Evolutionary conservation across 53 echinoderm and acorn worm species (phyloP), one percentile per base, ranked within the genome.

Genomic region (Apostichopus leukothele): DNA sequence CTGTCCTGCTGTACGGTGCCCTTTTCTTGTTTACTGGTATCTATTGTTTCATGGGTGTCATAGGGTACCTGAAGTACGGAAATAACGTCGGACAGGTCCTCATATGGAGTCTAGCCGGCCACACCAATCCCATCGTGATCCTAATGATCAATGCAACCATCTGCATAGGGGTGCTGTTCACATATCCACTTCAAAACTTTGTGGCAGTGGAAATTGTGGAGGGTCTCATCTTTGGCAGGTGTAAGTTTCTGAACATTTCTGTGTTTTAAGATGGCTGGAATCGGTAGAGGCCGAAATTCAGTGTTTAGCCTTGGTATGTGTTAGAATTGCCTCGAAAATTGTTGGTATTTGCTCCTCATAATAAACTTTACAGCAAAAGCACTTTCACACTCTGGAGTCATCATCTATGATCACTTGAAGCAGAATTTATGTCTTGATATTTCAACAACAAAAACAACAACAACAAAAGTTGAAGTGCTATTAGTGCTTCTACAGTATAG

Each of bases 31-130:
- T 97, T 84, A 94, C 95, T 50, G 59, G 86, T 51, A 89, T 97
- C 60, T 86, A 95, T 74, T 92, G 91, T 52, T 91, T 92, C 83
- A 78, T 97, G 86, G 98, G 98, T 54, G 88, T 95, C 51, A 55
- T 97, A 39, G 95, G 98, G 61, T 97, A 97, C 90, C 87, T 97
- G 11, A 80, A 83, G 67, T 93, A 92, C 85, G 98, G 98, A 7
- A 63, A 76, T 7, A 76, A 89, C 21, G 92, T 95, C 80, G 76
- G 88, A 22, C 98, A 97, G 79, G 91, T 95, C 39, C 76, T 97
- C 14, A 93, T 91, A 67, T 94, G 95, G 94, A 97, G 94, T 61
- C 92, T 97, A 1, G 93, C 91, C 5, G 27, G 78, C 2, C 75
- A 88, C 20, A 60, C 89, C 39, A 20, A 89, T 10, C 73, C 92